Conservation (phyloP, 2,888 invertebrate genomes). For the Caenorhabditis sp. region DNA sequence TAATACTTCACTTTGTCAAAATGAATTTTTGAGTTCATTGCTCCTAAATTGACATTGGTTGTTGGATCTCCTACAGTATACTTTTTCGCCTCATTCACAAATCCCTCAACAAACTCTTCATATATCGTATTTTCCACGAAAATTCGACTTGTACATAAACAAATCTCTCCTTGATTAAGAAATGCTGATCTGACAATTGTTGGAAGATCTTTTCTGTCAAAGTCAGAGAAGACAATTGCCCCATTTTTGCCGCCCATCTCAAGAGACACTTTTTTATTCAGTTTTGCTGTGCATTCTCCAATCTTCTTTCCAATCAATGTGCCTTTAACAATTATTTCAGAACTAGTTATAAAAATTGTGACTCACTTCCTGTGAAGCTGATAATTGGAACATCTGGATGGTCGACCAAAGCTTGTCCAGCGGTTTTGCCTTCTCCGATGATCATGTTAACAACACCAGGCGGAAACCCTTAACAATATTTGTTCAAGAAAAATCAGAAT, state of each 20-base stretch:
- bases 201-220: constrained; percentile 72
- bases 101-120: constrained; percentile 72
- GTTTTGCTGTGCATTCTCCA: constrained; percentile 67
- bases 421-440: constrained; percentile 74
- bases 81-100: constrained; percentile 63
- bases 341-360: too few relatives aligned
- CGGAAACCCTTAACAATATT: constrained; percentile 72
- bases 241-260: constrained; percentile 77
- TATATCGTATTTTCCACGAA: constrained; percentile 74
- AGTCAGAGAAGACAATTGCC: constrained; percentile 74
- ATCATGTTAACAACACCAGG: constrained; percentile 75
- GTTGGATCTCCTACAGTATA: constrained; percentile 58
- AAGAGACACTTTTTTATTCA: constrained; percentile 75
- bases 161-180: constrained; percentile 76
- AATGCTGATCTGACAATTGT: constrained; percentile 74
- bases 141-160: constrained; percentile 75
- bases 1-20: constrained; percentile 71
- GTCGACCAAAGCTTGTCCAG: constrained; percentile 73
- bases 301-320: constrained; percentile 61
- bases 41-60: constrained; percentile 70
- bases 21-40: constrained; percentile 74
- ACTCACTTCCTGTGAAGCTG: constrained; percentile 76
- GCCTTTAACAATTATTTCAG: constrained; percentile 21
- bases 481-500: too few relatives aligned
- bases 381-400: constrained; percentile 74